Base-by-base conservation (phyloP, 2,113 vertebrate species). In the Rostratula benghalensis region DNA sequence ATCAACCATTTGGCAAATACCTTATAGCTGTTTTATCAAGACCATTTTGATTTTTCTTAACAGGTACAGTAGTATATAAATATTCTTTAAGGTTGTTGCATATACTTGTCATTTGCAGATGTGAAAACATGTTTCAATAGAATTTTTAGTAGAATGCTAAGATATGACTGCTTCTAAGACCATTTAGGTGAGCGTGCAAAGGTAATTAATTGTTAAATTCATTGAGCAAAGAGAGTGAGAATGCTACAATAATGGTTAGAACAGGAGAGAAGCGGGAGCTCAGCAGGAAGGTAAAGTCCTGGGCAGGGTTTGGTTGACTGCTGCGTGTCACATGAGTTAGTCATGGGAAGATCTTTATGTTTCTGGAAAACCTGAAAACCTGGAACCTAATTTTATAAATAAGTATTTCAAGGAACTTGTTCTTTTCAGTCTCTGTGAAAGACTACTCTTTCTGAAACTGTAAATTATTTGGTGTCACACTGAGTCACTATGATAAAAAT, bases 301-400 rank as follows among this genome's bases (percentile, higher is more conserved):
- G 19, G 15, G 51, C 37, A 0, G 1, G 21, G 27, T 65, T 91
- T 39, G 79, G 30, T 57, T 23, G 8, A 2, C 27, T 43, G 33
- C 39, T 82, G 19, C 65, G 11, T 69, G 46, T 91, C 33, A 41
- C 27, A 4, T 25, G 25, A 33, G 15, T 82, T 84, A 69, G 28
- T 82, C 35, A 45, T 31, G 79, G 39, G 39, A 89, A 82, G 31
- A 41, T 74, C 25, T 89, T 82, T 15, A 25, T 57, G 56, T 22
- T 84, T 86, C 69, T 92, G 64, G 63, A 87, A 96, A 71, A 81
- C n/a, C 11, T 56, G 63, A 87, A 96, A 71, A 81, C n/a, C 11
- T 56, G n/a, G 35, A 46, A 67, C 56, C 6, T 54, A 31, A 33
- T 59, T 89, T 91, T 91, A 39, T 71, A 54, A 67, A 25, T 19